phyloP scores from a whole-genome alignment of 2,113 vertebrate genomes.

The Alexandromys fortis region DNA sequence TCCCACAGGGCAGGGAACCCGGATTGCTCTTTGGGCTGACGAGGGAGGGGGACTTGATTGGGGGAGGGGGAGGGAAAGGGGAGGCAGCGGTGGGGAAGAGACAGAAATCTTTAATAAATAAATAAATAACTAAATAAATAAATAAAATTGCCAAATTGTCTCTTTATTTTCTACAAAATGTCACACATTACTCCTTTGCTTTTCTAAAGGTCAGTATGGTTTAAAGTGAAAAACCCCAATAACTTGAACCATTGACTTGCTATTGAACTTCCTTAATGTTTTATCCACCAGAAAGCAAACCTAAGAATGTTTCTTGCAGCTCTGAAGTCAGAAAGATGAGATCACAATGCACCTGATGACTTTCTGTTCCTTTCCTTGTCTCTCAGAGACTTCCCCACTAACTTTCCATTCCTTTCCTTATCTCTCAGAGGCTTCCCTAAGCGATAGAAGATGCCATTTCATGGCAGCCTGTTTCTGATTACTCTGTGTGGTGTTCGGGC shows the following conservation, averaged over 20 bases:
- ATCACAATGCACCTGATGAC: slow-evolving; percentile 2
- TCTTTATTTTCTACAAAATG: slow-evolving; percentile 84
- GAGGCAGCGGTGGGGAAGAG: too few species aligned
- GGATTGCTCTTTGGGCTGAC: too few species aligned
- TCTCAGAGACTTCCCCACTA: neutral
- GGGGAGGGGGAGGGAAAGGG: too few species aligned
- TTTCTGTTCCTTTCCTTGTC: neutral
- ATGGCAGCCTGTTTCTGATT: neutral
- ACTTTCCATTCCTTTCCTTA: neutral
- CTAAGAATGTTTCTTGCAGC: slow-evolving; percentile 70
- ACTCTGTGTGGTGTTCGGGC: neutral
- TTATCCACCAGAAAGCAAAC: slow-evolving; percentile 74
- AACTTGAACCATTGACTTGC: slow-evolving; percentile 71
- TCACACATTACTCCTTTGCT: slow-evolving; percentile 81
- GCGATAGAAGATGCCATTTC: neutral
- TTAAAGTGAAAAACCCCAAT: slow-evolving; percentile 39
- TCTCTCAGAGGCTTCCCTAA: slow-evolving; percentile 20
- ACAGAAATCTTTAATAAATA: too few species aligned
- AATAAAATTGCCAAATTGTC: slow-evolving; percentile 81
- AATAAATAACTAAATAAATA: too few species aligned
- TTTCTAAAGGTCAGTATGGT: slow-evolving; percentile 83
- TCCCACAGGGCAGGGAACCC: too few species aligned
- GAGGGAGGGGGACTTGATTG: too few species aligned
- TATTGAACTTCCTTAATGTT: slow-evolving; percentile 75
- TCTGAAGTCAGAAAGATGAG: slow-evolving; percentile 31